phyloP scores from a whole-genome alignment of 1,140 invertebrate genomes.

The Zaprionus capensis region DNA sequence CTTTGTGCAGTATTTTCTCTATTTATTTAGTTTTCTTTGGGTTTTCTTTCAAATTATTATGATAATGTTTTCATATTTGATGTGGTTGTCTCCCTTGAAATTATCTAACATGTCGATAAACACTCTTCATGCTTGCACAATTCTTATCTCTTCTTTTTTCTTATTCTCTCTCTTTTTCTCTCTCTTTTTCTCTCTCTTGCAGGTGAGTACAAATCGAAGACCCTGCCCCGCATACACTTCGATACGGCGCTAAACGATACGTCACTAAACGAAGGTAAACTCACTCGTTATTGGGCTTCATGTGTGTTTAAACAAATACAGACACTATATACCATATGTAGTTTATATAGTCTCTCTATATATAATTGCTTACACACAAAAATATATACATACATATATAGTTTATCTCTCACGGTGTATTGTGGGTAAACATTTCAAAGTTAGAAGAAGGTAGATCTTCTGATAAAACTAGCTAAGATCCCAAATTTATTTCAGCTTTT shows the following conservation, averaged over 20 bases:
- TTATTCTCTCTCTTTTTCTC: background rate
- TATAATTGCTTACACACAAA: background rate
- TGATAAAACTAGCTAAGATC: background rate
- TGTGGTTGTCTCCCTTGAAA: background rate
- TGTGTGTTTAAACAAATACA: constrained; percentile 3
- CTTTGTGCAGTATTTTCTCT: background rate
- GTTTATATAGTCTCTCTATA: too few species aligned
- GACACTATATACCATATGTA: too few species aligned
- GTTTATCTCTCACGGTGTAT: background rate
- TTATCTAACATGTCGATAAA: background rate
- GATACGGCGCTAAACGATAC: constrained; percentile 81
- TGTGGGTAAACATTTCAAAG: background rate
- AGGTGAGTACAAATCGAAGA: constrained; percentile 85
- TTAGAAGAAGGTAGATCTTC: background rate
- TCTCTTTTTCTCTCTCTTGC: constrained; percentile 44
- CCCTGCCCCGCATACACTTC: constrained; percentile 84
- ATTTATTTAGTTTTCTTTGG: background rate
- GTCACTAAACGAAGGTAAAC: constrained; percentile 81
- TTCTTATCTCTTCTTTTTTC: constrained; percentile 8
- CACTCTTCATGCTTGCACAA: constrained; percentile 10
- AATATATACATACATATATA: background rate
- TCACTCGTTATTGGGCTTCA: constrained; percentile 7
- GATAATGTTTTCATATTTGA: background rate
- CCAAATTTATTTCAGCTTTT: background rate
- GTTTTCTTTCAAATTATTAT: background rate